Conservation (phyloP, 2,888 invertebrate genomes). For the Pristionchus entomophagus region DNA sequence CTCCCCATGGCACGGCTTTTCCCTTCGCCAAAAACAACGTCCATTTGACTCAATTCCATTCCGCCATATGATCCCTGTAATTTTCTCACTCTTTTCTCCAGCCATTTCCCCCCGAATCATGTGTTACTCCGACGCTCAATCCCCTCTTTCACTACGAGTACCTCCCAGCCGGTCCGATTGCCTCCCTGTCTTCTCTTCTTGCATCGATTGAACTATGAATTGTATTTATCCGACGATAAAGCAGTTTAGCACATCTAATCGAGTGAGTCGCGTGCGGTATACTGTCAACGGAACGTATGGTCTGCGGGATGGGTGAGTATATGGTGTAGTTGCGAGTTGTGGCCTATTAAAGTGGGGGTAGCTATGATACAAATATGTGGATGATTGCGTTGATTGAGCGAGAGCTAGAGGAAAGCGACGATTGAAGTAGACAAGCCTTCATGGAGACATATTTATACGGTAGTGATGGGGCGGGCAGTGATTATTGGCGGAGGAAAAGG, state of each 20-base stretch:
- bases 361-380: not conserved
- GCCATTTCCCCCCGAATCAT: not conserved
- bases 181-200: not conserved
- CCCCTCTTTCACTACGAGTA: not conserved
- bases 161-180: not conserved
- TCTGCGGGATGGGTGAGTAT: no score
- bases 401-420: slow-evolving; percentile 2
- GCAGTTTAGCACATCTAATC: slow-evolving; percentile 1
- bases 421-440: slow-evolving; percentile 34
- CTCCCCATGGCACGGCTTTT: slow-evolving; percentile 7
- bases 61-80: not conserved
- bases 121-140: not conserved
- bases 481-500: not conserved
- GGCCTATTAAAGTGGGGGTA: not conserved
- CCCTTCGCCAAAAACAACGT: slow-evolving; percentile 45
- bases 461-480: slow-evolving; percentile 18
- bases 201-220: not conserved
- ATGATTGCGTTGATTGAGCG: not conserved
- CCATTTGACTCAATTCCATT: slow-evolving; percentile 31
- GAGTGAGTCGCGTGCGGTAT: not conserved
- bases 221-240: slow-evolving; percentile 12
- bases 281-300: not conserved
- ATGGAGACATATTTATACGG: not conserved
- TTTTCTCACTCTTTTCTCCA: not conserved
- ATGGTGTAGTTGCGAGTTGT: not conserved